Evolutionary conservation across 2,113 vertebrate species (phyloP), one percentile per base, ranked within the genome.

Genomic region (Toxotes jaculatrix): DNA sequence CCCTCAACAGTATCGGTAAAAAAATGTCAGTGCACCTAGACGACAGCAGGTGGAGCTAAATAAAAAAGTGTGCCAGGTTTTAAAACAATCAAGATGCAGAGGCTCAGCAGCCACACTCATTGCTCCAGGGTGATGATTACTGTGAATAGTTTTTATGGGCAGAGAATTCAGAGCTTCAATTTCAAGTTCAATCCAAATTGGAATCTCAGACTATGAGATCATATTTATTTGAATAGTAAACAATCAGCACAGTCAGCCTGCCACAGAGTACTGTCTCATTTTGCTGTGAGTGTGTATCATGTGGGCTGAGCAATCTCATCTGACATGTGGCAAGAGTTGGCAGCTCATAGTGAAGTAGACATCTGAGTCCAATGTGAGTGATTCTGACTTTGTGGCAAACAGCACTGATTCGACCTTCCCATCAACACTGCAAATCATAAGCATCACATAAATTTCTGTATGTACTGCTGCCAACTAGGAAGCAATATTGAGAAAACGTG

Each of bases 41-140:
- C 57, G 77, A 88, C 92, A 91, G 83, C 83, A 93, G 91, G 77
- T 91, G 93, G 91, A 53, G 87, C 86, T 83, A 86, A 60, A 82
- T 72, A 16, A 80, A 57, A 83, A 12, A 49, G 19, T 31, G 23
- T 1, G 27, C 42, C 13, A 43, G 23, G 21, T 11, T 42, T 63
- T 23, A 59, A 51, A 65, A 36, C 56, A 31, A 7, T 64, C 1
- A 0, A 31, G 21, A 31, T 36, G 21, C 16, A 12, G 42, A 16
- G 14, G 21, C 21, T 53, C 7, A 7, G 36, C 31, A 45, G 12
- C 49, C 12, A 31, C 3, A 31, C 11, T 31, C 34, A 16, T 47
- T 53, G 5, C 43, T 76, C 11, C 17, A 36, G 36, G 63, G 23
- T 27, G 13, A 85, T 49, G 62, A 40, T 73, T 38, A 36, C 31